phyloP scores from a whole-genome alignment of 1,140 invertebrate species.

The Octopus bimaculoides region DNA sequence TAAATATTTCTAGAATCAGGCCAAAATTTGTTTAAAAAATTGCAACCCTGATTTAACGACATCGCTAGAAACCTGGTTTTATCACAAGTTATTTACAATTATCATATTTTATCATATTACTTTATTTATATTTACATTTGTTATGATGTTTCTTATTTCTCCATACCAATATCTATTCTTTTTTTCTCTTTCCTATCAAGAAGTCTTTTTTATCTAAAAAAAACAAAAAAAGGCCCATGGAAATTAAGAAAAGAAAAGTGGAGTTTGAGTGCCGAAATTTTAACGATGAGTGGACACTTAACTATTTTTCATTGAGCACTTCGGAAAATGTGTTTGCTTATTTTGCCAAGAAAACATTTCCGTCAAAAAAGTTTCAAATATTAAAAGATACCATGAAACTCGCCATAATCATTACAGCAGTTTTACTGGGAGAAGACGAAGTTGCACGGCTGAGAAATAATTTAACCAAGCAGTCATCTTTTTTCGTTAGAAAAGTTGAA shows the following conservation, averaged over 20 bases:
- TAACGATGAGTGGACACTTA: background rate
- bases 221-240: background rate
- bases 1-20: no score
- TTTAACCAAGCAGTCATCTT: background rate
- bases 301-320: conserved; percentile 9
- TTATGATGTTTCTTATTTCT: background rate
- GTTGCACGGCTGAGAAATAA: background rate
- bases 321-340: background rate
- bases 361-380: background rate
- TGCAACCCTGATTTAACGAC: background rate
- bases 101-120: background rate
- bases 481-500: background rate
- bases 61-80: background rate
- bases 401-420: background rate
- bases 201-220: background rate
- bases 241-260: background rate
- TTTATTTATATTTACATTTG: background rate
- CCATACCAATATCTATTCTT: background rate
- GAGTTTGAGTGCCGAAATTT: background rate
- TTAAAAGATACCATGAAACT: background rate
- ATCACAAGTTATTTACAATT: background rate
- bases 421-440: background rate
- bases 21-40: background rate
- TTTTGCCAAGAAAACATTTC: background rate
- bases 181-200: background rate